phyloP scores from a whole-genome alignment of 2,113 vertebrate species.

The Rhombomys opimus region DNA sequence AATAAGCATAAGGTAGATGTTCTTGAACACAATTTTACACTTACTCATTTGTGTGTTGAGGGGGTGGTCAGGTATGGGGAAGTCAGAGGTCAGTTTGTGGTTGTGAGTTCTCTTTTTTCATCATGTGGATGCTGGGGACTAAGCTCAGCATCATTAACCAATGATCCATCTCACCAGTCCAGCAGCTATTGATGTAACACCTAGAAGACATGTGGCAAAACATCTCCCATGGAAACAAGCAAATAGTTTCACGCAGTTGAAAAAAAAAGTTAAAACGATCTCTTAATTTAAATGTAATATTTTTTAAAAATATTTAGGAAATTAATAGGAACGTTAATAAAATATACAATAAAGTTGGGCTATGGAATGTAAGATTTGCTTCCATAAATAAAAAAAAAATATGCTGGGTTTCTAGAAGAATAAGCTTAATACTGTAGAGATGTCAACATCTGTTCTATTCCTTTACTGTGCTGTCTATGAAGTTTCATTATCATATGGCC shows the following conservation, averaged over 20 bases:
- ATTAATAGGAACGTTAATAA: neutral
- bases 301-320: neutral
- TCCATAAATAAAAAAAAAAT: neutral
- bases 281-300: neutral
- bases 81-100: neutral
- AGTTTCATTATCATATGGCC: neutral
- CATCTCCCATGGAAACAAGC: neutral
- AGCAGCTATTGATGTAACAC: neutral
- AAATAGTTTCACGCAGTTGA: neutral
- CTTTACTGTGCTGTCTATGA: too few relatives aligned
- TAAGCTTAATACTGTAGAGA: neutral
- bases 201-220: neutral
- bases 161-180: neutral
- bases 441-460: rapidly evolving
- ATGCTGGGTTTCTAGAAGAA: neutral
- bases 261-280: constrained; percentile 16
- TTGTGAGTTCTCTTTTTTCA: too few relatives aligned
- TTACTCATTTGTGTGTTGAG: neutral
- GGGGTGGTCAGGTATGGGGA: neutral
- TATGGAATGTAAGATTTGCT: neutral
- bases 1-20: neutral
- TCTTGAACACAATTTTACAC: neutral
- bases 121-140: neutral
- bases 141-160: neutral
- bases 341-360: neutral